Evolutionary conservation across 2,113 vertebrate species (phyloP).

Genomic region (Myiozetetes cayanensis): DNA sequence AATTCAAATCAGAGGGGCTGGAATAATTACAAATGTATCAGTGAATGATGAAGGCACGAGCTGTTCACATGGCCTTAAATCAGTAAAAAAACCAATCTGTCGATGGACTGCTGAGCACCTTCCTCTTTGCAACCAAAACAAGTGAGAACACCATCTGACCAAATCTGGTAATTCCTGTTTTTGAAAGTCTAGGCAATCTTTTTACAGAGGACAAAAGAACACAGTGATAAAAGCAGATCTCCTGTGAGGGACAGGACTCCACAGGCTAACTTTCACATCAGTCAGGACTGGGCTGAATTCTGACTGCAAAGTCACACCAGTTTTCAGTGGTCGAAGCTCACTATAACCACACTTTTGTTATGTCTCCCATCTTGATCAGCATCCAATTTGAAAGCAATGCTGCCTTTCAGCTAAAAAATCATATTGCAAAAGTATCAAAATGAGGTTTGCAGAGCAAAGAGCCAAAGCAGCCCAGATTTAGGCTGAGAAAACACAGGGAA

Average conservation of each 20-base stretch:
- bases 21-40: neutral
- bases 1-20: neutral
- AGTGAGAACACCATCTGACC: neutral
- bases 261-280: neutral
- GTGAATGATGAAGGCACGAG: neutral
- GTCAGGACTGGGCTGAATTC: neutral
- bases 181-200: neutral
- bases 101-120: neutral
- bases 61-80: neutral
- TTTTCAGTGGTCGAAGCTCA: neutral
- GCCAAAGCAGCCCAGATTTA: neutral
- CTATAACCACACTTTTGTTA: neutral
- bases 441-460: neutral
- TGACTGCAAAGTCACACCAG: neutral
- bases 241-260: neutral
- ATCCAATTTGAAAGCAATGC: neutral
- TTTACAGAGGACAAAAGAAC: neutral
- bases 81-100: fast-evolving
- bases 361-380: neutral
- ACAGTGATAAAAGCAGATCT: neutral
- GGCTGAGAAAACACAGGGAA: neutral
- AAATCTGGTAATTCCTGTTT: neutral
- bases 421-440: neutral
- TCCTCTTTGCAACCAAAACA: neutral
- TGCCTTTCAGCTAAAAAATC: neutral